Conservation (phyloP, 2,797 vertebrate genomes). For the Tarsius wallacei region DNA sequence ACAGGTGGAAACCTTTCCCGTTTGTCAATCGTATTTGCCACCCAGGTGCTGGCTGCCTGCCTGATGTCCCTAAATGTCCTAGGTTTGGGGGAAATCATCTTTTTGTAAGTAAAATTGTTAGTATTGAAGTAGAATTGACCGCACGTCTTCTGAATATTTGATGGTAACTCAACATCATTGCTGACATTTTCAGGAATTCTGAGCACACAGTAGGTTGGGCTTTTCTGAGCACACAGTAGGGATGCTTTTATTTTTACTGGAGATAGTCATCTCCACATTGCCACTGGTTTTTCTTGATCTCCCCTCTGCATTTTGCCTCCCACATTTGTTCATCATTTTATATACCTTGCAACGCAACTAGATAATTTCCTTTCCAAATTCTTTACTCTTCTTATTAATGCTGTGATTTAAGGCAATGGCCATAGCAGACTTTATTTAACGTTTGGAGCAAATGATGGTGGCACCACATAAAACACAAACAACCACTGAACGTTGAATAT, state of each 20-base stretch:
- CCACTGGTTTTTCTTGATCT: neutral
- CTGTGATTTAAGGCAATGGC: neutral
- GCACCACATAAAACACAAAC: neutral
- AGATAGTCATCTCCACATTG: neutral
- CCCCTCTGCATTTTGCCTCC: neutral
- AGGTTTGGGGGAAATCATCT: neutral
- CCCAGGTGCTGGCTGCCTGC: neutral
- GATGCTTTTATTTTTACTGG: neutral
- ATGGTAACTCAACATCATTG: neutral
- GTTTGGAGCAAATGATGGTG: neutral
- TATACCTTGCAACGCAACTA: neutral
- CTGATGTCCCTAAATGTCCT: neutral
- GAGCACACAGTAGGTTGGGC: neutral
- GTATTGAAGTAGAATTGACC: neutral
- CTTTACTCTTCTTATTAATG: neutral
- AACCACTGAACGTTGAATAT: neutral
- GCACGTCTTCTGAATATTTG: neutral
- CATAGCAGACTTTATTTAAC: neutral
- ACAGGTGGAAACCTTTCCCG: neutral
- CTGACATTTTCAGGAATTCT: neutral
- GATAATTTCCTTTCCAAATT: neutral
- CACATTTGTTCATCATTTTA: neutral
- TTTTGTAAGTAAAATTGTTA: neutral
- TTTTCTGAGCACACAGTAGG: neutral
- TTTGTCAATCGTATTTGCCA: neutral